Conservation (phyloP, 2,797 vertebrate species). For the Babyrousa celebensis region DNA sequence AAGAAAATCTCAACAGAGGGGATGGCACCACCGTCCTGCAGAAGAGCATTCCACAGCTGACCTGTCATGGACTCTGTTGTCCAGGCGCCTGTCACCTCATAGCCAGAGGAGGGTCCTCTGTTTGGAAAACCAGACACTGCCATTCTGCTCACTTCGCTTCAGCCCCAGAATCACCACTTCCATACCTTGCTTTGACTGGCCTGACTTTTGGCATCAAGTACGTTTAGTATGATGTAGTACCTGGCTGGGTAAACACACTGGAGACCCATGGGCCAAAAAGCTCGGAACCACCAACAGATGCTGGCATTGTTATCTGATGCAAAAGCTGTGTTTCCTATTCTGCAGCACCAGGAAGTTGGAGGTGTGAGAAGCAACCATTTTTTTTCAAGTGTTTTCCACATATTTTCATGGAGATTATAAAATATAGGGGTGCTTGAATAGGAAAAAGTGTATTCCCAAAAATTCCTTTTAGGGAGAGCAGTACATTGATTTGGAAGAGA, state of each 20-base stretch:
- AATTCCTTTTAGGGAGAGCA: neutral
- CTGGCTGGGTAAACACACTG: neutral
- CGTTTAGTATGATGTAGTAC: neutral
- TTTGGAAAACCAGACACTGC: neutral
- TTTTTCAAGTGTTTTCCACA: neutral
- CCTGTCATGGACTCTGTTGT: neutral
- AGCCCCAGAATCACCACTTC: neutral
- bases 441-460: neutral
- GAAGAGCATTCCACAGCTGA: neutral
- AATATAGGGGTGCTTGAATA: neutral
- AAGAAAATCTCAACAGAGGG: neutral
- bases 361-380: neutral
- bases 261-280: neutral
- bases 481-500: neutral
- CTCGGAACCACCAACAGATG: neutral
- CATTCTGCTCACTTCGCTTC: neutral
- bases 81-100: neutral
- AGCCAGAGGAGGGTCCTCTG: neutral
- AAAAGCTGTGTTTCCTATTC: neutral
- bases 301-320: neutral
- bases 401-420: conserved; percentile 5
- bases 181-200: neutral
- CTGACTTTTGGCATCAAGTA: neutral
- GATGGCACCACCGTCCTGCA: too few relatives aligned
- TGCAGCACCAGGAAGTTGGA: neutral